phyloP scores from a whole-genome alignment of 2,888 invertebrate species.

The Adelphocoris suturalis region DNA sequence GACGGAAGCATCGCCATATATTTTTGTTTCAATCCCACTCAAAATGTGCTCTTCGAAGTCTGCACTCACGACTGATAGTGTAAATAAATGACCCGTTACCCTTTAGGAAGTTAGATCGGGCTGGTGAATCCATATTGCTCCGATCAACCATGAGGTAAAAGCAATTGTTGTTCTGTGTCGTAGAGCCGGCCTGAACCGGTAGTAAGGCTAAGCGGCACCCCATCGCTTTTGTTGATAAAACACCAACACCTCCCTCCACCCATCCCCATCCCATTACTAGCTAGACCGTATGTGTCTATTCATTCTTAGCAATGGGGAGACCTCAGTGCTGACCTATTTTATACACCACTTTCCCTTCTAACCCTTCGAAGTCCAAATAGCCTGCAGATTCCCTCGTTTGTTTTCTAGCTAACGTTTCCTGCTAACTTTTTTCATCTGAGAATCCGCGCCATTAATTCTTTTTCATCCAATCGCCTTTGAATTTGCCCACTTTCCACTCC shows the following conservation, averaged over 20 bases:
- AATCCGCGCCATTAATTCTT: conserved; percentile 43
- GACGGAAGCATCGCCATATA: not conserved
- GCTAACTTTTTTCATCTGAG: conserved; percentile 41
- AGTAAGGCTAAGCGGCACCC: conserved; percentile 23
- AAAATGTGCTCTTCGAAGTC: not conserved
- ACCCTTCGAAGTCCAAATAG: not conserved
- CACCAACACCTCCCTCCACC: not conserved
- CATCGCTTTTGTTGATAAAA: conserved; percentile 47
- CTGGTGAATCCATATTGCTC: conserved; percentile 40
- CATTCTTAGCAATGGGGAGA: conserved; percentile 29
- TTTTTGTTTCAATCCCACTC: not conserved
- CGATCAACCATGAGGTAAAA: conserved; percentile 41
- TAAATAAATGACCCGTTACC: conserved; percentile 20
- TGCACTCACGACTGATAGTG: conserved; percentile 26
- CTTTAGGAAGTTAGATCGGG: conserved; percentile 33
- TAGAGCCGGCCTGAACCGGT: not conserved
- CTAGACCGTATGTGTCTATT: conserved; percentile 41
- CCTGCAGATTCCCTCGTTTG: conserved; percentile 17
- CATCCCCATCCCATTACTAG: not conserved
- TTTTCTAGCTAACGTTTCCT: conserved; percentile 21
- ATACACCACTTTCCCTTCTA: not conserved
- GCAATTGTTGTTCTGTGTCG: conserved; percentile 30
- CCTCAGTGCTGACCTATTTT: conserved; percentile 29
- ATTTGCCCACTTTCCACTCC: not conserved
- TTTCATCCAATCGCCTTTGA: conserved; percentile 4